Evolutionary conservation across 2,888 invertebrate genomes (phyloP).

Genomic region (Synergus itoensis): DNA sequence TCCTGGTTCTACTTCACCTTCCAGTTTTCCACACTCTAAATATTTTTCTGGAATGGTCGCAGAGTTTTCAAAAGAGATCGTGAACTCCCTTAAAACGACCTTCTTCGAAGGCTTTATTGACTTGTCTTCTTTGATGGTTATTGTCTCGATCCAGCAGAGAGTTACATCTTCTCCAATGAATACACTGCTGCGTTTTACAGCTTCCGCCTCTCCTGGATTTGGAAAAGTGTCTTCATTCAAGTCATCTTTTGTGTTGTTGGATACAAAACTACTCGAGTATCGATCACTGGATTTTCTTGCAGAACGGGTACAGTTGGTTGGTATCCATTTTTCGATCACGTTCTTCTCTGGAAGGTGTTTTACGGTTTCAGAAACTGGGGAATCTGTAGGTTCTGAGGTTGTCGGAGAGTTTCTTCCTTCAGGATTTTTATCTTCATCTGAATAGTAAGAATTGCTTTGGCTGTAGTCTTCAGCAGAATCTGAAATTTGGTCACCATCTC

Average conservation of each 20-base stretch:
- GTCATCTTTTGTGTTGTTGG: not conserved
- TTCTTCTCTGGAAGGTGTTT: not conserved
- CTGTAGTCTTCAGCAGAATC: not conserved
- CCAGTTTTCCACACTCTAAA: conserved; percentile 56
- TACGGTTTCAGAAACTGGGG: not conserved
- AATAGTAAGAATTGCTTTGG: not conserved
- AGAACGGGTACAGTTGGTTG: not conserved
- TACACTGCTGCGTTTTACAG: conserved; percentile 47
- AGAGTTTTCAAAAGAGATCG: conserved; percentile 64
- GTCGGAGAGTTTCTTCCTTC: not conserved
- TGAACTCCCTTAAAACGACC: conserved; percentile 62
- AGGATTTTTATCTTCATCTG: not conserved
- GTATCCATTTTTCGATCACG: not conserved
- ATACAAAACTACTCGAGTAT: not conserved
- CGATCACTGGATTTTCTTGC: not conserved
- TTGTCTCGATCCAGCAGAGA: conserved; percentile 65
- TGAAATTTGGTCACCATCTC: not conserved
- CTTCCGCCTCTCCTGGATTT: conserved; percentile 1
- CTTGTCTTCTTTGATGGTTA: conserved; percentile 61
- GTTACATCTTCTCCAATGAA: conserved; percentile 59
- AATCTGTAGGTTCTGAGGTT: not conserved
- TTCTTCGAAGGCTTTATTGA: conserved; percentile 54
- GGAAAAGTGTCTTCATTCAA: conserved; percentile 14
- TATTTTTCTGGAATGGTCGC: conserved; percentile 60
- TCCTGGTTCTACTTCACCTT: conserved; percentile 55